Base-by-base conservation (phyloP, 2,113 vertebrate species). In the Equus przewalskii region DNA sequence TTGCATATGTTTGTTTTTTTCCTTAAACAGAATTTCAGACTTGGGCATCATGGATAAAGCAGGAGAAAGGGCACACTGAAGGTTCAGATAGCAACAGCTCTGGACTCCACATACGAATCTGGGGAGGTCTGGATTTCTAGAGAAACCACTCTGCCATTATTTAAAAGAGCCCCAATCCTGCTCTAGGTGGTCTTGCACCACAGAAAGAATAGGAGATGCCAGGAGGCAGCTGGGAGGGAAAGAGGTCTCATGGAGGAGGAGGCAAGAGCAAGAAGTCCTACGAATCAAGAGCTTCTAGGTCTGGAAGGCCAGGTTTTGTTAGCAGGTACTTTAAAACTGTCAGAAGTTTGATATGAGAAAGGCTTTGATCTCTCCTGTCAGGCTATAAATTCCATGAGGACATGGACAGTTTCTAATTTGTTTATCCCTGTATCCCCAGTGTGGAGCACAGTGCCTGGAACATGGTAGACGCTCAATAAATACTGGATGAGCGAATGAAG, bases 1-100 rank as follows among this genome's bases (percentile, higher is more conserved):
- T 72, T 95, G 44, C 10, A 33, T 33, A 21, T 60, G n/a, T 54
- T 76, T 89, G 36, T 44, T 69, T 73, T 85, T 70, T 87, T 54
- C 78, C 51, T 91, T 73, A 95, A 94, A 79, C 0, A 83, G 93
- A 96, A 89, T 60, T 85, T 91, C 62, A 91, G 78, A 86, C 65
- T 46, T 73, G 65, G 67, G 81, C 58, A 36, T 76, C n/a, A 75
- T 1, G 28, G 65, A 91, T 60, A 70, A 46, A 93, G 88, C 60
- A 19, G 79, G 46, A 69, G 44, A 88, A 44, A 22, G 30, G 81
- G 76, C 44, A 88, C 56, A 60, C 0, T 26, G 7, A 67, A 18
- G 36, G 60, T 62, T 69, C 56, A 67, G 75, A 54, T 18, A 24
- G 54, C 28, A 78, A 41, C 28, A 67, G 30, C 70, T 91, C 65